These are phyloP conservation scores for Amblyteles armatorius DNA, from an alignment of 2,888 invertebrate genomes.

Conservation along the genomic window DNA sequence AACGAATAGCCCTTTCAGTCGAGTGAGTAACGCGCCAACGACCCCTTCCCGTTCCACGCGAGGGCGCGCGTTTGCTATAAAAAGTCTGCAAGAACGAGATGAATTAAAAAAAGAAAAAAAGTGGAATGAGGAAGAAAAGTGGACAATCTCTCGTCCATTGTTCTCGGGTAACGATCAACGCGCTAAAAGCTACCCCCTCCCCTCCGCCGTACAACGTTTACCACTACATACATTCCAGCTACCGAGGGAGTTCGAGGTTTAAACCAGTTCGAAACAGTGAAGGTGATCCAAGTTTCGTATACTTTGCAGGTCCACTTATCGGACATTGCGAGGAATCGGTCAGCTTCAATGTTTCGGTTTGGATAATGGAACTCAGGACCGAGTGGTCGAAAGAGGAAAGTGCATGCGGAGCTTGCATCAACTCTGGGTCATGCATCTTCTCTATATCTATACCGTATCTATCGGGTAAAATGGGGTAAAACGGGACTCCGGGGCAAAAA, in stretches of 20 bases:
- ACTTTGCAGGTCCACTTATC: not conserved
- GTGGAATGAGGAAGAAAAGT: slow-evolving; percentile 50
- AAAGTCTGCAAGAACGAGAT: slow-evolving; percentile 21
- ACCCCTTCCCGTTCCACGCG: slow-evolving; percentile 40
- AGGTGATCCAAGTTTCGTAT: slow-evolving; percentile 11
- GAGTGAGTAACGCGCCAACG: slow-evolving; percentile 58
- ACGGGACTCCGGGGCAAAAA: not conserved
- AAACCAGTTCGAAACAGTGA: slow-evolving; percentile 11
- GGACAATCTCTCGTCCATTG: slow-evolving; percentile 56
- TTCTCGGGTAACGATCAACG: slow-evolving; percentile 57
- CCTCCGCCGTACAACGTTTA: not conserved
- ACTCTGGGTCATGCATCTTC: slow-evolving; percentile 3
- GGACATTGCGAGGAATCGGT: not conserved
- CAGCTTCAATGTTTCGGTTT: slow-evolving; percentile 19
- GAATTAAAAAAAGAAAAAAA: slow-evolving; percentile 32
- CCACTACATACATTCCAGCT: slow-evolving; percentile 23
- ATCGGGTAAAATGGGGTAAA: not conserved
- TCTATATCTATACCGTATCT: not conserved
- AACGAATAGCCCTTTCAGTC: slow-evolving; percentile 54
- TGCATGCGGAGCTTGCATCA: slow-evolving; percentile 18
- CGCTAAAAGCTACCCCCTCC: slow-evolving; percentile 54
- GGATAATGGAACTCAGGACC: slow-evolving; percentile 15
- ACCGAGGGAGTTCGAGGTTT: slow-evolving; percentile 24
- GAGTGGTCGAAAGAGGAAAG: slow-evolving; percentile 35
- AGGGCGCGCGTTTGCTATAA: not conserved